phyloP scores from a whole-genome alignment of 2,113 vertebrate genomes.

The Nerophis lumbriciformis region DNA sequence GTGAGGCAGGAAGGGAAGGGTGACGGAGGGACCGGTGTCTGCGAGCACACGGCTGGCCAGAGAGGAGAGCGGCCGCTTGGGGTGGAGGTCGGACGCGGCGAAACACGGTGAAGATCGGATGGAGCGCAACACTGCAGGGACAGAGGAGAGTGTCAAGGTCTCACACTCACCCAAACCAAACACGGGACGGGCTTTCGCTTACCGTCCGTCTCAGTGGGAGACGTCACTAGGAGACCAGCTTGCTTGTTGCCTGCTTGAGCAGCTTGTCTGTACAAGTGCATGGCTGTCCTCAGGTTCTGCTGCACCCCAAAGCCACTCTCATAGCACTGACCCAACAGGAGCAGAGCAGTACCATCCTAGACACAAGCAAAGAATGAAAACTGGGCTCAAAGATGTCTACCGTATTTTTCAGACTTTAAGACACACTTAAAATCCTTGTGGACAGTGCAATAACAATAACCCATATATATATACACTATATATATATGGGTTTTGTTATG shows the following conservation, averaged over 20 bases:
- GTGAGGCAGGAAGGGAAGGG: slow-evolving; percentile 49
- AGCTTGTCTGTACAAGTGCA: slow-evolving; percentile 72
- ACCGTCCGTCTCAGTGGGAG: slow-evolving; percentile 31
- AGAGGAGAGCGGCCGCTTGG: slow-evolving; percentile 10
- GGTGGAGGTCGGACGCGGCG: slow-evolving; percentile 9
- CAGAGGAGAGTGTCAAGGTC: not conserved
- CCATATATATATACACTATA: too few species aligned
- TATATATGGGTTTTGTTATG: too few species aligned
- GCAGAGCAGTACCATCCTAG: slow-evolving; percentile 81
- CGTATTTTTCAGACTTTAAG: too few species aligned
- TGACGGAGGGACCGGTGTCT: not conserved
- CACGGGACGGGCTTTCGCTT: slow-evolving; percentile 22
- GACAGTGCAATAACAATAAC: too few species aligned
- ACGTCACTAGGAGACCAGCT: slow-evolving; percentile 64
- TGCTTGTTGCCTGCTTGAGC: slow-evolving; percentile 68
- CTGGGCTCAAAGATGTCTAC: not conserved
- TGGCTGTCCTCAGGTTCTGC: slow-evolving; percentile 63
- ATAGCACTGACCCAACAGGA: slow-evolving; percentile 83
- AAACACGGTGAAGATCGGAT: slow-evolving; percentile 70
- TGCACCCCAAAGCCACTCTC: slow-evolving; percentile 81
- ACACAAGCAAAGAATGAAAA: slow-evolving; percentile 23
- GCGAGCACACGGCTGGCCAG: not conserved
- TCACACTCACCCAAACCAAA: not conserved
- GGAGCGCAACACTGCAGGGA: slow-evolving; percentile 50
- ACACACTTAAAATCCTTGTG: too few species aligned